A percentile compares a stretch with the other conserved stretches of the same genome.
These are phyloP conservation scores for Hoplias malabaricus DNA, from an alignment of 2,113 vertebrate species.

Conservation along the genomic window DNA sequence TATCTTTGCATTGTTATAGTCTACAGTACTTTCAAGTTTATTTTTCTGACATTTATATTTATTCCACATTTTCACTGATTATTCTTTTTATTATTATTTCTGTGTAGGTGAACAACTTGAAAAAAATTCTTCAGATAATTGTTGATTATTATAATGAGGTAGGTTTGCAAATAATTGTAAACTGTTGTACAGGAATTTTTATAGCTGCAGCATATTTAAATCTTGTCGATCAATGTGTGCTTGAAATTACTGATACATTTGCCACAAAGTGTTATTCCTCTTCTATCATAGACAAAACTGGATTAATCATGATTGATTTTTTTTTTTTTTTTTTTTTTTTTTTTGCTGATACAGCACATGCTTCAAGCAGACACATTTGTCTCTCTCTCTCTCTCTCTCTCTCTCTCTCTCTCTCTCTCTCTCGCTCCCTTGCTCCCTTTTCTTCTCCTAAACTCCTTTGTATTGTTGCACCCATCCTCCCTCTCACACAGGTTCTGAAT, in stretches of 20 bases:
- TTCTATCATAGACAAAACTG: no score
- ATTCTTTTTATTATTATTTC: no score
- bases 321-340: no score
- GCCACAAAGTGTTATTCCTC: no score
- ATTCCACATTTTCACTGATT: background rate
- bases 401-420: background rate
- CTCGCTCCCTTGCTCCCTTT: background rate
- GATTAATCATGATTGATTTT: no score
- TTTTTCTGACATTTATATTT: no score
- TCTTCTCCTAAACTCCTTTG: background rate
- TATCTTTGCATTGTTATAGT: no score
- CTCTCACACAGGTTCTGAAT: constrained; percentile 77
- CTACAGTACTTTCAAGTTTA: no score
- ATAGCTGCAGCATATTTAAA: background rate
- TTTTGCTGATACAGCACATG: background rate
- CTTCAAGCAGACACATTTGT: background rate
- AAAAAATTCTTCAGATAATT: constrained; percentile 96
- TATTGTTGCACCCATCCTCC: background rate
- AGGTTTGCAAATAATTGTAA: constrained; percentile 39
- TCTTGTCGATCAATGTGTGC: background rate
- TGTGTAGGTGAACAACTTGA: constrained; percentile 90
- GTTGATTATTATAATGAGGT: constrained; percentile 96
- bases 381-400: background rate
- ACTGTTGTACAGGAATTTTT: background rate
- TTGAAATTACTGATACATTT: background rate